Evolutionary conservation across 2,797 vertebrate species (phyloP).

Genomic region (Diceros bicornis): DNA sequence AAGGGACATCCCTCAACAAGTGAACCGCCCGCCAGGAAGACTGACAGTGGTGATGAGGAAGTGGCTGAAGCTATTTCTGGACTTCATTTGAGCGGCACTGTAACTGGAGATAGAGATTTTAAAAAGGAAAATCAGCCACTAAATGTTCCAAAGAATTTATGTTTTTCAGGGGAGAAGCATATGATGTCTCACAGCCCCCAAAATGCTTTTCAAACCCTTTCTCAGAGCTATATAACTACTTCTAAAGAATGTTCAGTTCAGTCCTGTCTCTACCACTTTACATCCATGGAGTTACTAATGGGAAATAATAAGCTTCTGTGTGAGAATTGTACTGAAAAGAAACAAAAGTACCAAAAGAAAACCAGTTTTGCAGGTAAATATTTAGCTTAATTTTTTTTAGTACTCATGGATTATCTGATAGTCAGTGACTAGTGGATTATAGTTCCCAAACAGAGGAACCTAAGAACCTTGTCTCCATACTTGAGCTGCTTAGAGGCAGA

Average conservation of each 20-base stretch:
- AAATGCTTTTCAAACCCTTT: slow-evolving; percentile 96
- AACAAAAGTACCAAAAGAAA: slow-evolving; percentile 92
- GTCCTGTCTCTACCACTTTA: slow-evolving; percentile 98
- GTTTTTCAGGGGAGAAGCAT: slow-evolving; percentile 86
- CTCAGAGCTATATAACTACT: slow-evolving; percentile 96
- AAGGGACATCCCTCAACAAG: neutral
- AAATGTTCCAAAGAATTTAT: slow-evolving; percentile 80
- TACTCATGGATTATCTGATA: neutral
- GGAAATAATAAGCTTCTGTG: slow-evolving; percentile 99
- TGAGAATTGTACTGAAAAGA: slow-evolving; percentile 95
- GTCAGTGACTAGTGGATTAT: neutral
- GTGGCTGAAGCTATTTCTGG: slow-evolving; percentile 92
- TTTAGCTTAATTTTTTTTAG: neutral
- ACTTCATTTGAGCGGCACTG: slow-evolving; percentile 90
- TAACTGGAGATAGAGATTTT: slow-evolving; percentile 81
- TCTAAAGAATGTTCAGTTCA: slow-evolving; percentile 98
- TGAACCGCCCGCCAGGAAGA: neutral
- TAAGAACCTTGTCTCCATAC: neutral
- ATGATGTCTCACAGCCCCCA: slow-evolving; percentile 86
- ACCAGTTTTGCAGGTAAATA: slow-evolving; percentile 91
- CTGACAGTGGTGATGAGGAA: slow-evolving; percentile 84
- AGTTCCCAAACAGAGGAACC: neutral
- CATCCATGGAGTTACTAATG: slow-evolving; percentile 98
- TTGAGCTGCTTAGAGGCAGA: neutral
- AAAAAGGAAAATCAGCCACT: slow-evolving; percentile 87